Conservation (phyloP, 1,140 invertebrate species). For the Drosophila funebris region DNA sequence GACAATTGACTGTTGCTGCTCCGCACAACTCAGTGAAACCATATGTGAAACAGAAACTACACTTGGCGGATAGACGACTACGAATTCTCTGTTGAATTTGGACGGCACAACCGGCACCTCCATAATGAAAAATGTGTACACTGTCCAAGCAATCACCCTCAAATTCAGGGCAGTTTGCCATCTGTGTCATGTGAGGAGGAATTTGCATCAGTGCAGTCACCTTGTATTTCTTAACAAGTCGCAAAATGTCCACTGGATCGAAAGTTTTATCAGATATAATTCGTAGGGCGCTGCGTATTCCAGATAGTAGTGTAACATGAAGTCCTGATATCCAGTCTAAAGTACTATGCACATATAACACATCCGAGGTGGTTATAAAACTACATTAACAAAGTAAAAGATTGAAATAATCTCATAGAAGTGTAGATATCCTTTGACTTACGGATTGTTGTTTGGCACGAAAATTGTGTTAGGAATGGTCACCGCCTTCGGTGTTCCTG, state of each 20-base stretch:
- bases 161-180: background rate
- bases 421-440: no score
- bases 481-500: constrained; percentile 1
- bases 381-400: background rate
- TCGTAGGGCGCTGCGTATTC: background rate
- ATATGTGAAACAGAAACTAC: background rate
- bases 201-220: background rate
- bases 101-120: background rate
- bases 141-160: background rate
- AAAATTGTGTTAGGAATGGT: background rate
- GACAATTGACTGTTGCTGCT: background rate
- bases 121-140: background rate
- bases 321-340: background rate
- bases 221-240: background rate
- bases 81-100: background rate
- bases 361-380: background rate
- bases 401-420: background rate
- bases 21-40: background rate
- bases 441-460: background rate
- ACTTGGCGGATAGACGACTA: background rate
- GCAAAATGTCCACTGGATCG: background rate
- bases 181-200: background rate
- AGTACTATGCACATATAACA: background rate
- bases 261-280: background rate
- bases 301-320: background rate